Evolutionary conservation across 2,888 invertebrate species (phyloP).

Genomic region (Copidosoma aretas): DNA sequence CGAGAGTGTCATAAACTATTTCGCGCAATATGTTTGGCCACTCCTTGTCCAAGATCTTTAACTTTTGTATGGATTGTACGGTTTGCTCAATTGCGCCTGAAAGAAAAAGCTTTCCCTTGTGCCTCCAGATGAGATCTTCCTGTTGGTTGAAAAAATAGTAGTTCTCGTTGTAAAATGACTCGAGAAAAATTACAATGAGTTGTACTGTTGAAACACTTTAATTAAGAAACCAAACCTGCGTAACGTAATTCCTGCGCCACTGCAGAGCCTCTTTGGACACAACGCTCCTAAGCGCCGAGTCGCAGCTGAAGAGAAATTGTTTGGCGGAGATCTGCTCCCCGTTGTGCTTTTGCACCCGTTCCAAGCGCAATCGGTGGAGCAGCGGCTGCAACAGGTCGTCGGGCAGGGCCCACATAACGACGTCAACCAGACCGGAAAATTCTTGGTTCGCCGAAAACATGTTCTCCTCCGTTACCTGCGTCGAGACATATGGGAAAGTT

Average conservation of each 20-base stretch:
- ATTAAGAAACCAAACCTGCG: constrained; percentile 62
- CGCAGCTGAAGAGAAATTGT: constrained; percentile 63
- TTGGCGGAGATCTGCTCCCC: constrained; percentile 60
- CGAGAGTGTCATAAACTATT: constrained; percentile 78
- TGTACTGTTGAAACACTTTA: no score
- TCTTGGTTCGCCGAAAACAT: constrained; percentile 73
- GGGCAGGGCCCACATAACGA: constrained; percentile 81
- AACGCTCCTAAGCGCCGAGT: constrained; percentile 79
- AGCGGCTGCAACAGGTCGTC: constrained; percentile 80
- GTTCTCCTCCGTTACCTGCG: constrained; percentile 75
- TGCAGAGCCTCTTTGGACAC: constrained; percentile 87
- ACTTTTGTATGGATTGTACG: constrained; percentile 77
- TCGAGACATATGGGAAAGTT: no score
- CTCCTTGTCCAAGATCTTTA: constrained; percentile 75
- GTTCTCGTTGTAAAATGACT: no score
- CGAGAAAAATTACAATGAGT: no score
- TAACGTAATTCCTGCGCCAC: constrained; percentile 72
- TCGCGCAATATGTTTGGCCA: constrained; percentile 82
- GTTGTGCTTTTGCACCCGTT: constrained; percentile 64
- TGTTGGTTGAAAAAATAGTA: constrained; percentile 50
- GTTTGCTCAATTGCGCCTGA: constrained; percentile 76
- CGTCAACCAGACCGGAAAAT: constrained; percentile 77
- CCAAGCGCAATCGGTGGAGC: constrained; percentile 74
- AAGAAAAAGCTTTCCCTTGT: constrained; percentile 76
- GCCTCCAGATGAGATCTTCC: constrained; percentile 77